These are phyloP conservation scores for Onychomys leucogaster DNA, from an alignment of 2,797 vertebrate genomes.

Conservation along the genomic window DNA sequence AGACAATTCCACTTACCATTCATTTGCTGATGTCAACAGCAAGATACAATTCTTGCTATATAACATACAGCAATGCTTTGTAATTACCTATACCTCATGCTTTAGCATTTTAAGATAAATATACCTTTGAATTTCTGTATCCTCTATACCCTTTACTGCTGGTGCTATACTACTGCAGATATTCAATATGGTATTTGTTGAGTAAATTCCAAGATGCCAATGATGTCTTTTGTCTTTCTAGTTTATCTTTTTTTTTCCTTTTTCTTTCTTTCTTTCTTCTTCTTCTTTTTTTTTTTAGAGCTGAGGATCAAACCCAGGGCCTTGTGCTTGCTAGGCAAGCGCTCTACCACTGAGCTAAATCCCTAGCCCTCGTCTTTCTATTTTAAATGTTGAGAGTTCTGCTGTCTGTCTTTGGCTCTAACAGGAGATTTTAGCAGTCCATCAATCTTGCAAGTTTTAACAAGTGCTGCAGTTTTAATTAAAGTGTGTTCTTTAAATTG, in stretches of 20 bases:
- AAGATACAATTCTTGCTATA: conserved; percentile 23
- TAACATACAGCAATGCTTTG: neutral
- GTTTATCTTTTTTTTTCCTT: no score
- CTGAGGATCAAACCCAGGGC: no score
- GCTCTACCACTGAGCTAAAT: no score
- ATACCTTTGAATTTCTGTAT: neutral
- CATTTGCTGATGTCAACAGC: neutral
- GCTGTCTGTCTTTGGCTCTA: neutral
- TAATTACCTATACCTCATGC: neutral
- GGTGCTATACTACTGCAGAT: neutral
- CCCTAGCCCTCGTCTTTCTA: no score
- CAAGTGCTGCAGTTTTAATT: conserved; percentile 47
- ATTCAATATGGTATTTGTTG: conserved; percentile 15
- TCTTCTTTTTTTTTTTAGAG: no score
- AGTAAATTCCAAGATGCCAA: conserved; percentile 29
- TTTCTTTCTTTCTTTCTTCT: no score
- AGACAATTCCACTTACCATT: neutral
- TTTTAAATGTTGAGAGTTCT: conserved; percentile 47
- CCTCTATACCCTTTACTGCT: neutral
- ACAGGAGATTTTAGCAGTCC: neutral
- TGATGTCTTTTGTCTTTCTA: neutral
- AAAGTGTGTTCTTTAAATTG: conserved; percentile 41
- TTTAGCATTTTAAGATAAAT: conserved; percentile 32
- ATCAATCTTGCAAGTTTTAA: conserved; percentile 40
- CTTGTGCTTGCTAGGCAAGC: no score